Evolutionary conservation across 2,113 vertebrate species (phyloP).

Genomic region (Rhea americana): DNA sequence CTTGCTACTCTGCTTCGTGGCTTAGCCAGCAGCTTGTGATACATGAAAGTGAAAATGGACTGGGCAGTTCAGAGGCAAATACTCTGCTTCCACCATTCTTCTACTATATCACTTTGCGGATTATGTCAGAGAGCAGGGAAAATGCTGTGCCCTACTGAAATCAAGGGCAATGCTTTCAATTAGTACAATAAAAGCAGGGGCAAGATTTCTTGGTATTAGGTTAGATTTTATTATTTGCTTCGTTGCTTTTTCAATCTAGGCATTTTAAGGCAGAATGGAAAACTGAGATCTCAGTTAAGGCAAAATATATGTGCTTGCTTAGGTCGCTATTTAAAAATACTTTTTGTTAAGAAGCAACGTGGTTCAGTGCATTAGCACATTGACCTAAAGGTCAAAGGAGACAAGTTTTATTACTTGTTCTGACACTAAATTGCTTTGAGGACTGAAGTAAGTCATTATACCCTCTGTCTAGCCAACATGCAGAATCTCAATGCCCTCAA

Average conservation of each 20-base stretch:
- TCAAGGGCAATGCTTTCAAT: neutral
- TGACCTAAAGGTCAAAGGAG: neutral
- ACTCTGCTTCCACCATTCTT: neutral
- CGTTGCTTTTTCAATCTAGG: neutral
- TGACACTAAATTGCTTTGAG: neutral
- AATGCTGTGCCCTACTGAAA: neutral
- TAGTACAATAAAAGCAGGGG: neutral
- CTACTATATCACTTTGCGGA: neutral
- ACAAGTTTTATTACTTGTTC: neutral
- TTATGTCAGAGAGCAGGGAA: neutral
- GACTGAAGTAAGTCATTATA: neutral
- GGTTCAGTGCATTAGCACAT: neutral
- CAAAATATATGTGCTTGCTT: neutral
- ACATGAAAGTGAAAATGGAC: neutral
- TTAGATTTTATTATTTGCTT: neutral
- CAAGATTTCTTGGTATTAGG: neutral
- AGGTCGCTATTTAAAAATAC: neutral
- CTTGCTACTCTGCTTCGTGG: neutral
- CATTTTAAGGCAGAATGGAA: neutral
- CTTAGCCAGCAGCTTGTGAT: neutral
- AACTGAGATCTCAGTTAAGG: neutral
- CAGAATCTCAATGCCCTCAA: neutral
- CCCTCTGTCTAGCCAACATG: neutral
- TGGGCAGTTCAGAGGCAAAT: neutral
- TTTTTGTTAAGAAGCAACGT: neutral